Evolutionary conservation across 2,888 invertebrate species (phyloP).

Genomic region (Amorpha juglandis): DNA sequence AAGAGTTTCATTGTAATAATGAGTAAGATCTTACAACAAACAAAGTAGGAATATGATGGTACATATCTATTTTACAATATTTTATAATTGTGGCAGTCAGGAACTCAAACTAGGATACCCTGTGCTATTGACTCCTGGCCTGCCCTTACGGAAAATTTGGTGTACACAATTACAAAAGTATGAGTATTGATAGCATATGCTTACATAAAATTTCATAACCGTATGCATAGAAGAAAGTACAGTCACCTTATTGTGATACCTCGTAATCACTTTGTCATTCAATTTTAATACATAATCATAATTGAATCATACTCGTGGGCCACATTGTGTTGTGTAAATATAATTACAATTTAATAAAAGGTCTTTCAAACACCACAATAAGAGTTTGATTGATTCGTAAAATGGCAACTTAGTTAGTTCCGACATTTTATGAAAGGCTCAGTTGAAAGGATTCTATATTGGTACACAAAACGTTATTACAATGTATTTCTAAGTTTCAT

Average conservation of each 20-base stretch:
- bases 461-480: background rate
- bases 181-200: too few species aligned
- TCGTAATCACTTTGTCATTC: background rate
- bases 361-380: background rate
- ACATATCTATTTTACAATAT: too few species aligned
- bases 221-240: background rate
- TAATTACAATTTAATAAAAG: background rate
- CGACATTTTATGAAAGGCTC: background rate
- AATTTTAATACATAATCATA: background rate
- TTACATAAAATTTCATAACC: background rate
- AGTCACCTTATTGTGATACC: background rate
- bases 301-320: background rate
- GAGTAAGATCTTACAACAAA: too few species aligned
- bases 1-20: too few species aligned
- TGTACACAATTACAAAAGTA: too few species aligned
- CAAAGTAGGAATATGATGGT: too few species aligned
- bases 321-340: background rate
- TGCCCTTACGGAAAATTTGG: too few species aligned
- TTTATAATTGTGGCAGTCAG: too few species aligned
- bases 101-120: too few species aligned
- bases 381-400: background rate
- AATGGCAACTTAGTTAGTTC: background rate
- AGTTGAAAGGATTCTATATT: background rate
- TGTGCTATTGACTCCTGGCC: too few species aligned
- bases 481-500: background rate